phyloP scores from a whole-genome alignment of 2,888 invertebrate genomes.

The Ochropleura leucogaster region DNA sequence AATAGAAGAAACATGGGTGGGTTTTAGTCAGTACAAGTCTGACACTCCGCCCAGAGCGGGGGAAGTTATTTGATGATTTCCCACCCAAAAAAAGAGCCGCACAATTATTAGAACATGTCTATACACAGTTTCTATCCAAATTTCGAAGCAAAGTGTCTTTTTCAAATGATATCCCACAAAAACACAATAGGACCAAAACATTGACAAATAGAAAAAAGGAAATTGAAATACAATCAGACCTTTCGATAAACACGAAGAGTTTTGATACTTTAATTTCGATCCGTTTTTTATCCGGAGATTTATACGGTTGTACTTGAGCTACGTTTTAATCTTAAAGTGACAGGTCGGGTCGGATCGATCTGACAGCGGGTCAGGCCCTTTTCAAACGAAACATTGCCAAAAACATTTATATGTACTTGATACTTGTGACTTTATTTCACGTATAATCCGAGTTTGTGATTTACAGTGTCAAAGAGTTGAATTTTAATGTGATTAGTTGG shows the following conservation, averaged over 20 bases:
- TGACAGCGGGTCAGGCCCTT: slow-evolving; percentile 63
- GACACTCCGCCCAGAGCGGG: too few relatives aligned
- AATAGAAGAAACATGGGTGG: too few relatives aligned
- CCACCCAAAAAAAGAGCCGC: too few relatives aligned
- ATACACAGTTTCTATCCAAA: too few relatives aligned
- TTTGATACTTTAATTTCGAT: slow-evolving; percentile 48
- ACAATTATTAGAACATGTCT: background rate
- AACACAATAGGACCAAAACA: slow-evolving; percentile 29
- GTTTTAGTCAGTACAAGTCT: too few relatives aligned
- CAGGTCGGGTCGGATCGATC: slow-evolving; percentile 57
- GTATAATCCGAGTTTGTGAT: slow-evolving; percentile 48
- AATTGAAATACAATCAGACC: slow-evolving; percentile 30
- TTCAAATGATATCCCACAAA: background rate
- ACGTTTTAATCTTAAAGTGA: slow-evolving; percentile 63
- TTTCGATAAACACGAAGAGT: slow-evolving; percentile 24
- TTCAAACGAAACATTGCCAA: slow-evolving; percentile 55
- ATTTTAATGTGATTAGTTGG: slow-evolving; percentile 37
- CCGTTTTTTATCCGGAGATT: slow-evolving; percentile 49
- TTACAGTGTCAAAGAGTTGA: slow-evolving; percentile 37
- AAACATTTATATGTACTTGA: slow-evolving; percentile 53
- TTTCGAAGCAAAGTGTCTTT: too few relatives aligned
- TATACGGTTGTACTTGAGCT: slow-evolving; percentile 47
- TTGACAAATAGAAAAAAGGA: slow-evolving; percentile 29
- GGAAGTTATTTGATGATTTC: too few relatives aligned
- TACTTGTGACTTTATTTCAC: slow-evolving; percentile 54